These are phyloP conservation scores for Cossypha caffra DNA, from an alignment of 2,797 vertebrate species.

Conservation along the genomic window DNA sequence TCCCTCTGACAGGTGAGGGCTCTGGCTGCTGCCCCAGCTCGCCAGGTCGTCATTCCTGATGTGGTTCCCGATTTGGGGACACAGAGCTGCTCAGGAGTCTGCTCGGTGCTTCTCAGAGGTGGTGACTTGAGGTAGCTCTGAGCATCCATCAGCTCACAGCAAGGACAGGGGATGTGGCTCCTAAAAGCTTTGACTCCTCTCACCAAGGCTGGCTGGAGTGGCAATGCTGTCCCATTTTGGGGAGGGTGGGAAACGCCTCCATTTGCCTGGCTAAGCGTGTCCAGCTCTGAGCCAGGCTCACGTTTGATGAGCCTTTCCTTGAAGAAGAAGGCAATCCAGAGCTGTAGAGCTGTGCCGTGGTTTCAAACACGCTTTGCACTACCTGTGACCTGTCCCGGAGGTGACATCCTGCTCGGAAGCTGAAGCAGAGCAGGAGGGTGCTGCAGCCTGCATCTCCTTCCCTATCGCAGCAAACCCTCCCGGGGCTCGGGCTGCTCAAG, in stretches of 20 bases:
- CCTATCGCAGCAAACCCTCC: fast-evolving
- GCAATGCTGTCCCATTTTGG: neutral
- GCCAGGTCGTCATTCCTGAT: neutral
- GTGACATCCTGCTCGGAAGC: neutral
- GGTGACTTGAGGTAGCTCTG: neutral
- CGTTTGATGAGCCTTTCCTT: neutral
- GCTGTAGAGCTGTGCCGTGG: neutral
- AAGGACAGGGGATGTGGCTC: neutral
- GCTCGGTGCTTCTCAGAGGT: neutral
- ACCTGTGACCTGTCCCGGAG: neutral
- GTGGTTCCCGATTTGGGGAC: neutral
- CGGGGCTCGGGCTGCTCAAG: neutral
- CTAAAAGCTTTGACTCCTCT: neutral
- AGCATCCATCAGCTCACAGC: neutral
- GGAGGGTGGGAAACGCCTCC: neutral
- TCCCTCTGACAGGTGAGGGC: neutral
- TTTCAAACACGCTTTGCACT: neutral
- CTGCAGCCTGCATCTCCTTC: neutral
- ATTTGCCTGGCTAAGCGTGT: fast-evolving
- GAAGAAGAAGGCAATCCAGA: fast-evolving
- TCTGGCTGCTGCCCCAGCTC: neutral
- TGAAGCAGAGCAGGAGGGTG: fast-evolving
- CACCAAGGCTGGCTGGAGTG: neutral
- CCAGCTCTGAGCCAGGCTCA: fast-evolving
- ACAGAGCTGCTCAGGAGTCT: neutral